These are phyloP conservation scores for Thryonomys swinderianus DNA, from an alignment of 2,113 vertebrate genomes.

Conservation along the genomic window DNA sequence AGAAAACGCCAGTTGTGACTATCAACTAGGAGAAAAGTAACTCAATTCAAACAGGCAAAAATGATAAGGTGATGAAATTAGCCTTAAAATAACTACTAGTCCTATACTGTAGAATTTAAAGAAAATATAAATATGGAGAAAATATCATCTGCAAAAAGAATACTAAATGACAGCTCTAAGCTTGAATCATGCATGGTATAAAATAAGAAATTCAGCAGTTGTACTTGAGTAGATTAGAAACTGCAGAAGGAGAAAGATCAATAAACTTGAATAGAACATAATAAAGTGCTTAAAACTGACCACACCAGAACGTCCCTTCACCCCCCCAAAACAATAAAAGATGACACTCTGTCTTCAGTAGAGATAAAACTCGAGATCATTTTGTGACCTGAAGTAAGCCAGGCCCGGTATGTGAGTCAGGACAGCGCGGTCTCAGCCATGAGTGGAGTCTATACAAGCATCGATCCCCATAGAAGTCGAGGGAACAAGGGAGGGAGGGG, in stretches of 20 bases:
- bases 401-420: background rate
- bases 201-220: background rate
- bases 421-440: background rate
- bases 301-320: rapidly evolving
- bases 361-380: background rate
- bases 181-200: background rate
- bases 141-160: background rate
- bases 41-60: background rate
- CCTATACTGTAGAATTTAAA: background rate
- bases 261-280: background rate
- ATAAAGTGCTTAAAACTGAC: background rate
- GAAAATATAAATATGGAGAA: background rate
- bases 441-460: background rate
- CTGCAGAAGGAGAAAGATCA: background rate
- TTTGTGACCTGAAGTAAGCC: background rate
- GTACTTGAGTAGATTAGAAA: background rate
- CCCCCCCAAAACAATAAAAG: background rate
- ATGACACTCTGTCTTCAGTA: too few species aligned
- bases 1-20: background rate
- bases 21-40: background rate
- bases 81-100: background rate
- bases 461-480: background rate
- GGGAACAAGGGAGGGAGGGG: too few species aligned
- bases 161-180: background rate
- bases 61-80: background rate